A percentile compares a stretch with the other conserved stretches of the same genome.
These are phyloP conservation scores for Rhyacichthys aspro DNA, from an alignment of 2,797 vertebrate species.

Conservation along the genomic window DNA sequence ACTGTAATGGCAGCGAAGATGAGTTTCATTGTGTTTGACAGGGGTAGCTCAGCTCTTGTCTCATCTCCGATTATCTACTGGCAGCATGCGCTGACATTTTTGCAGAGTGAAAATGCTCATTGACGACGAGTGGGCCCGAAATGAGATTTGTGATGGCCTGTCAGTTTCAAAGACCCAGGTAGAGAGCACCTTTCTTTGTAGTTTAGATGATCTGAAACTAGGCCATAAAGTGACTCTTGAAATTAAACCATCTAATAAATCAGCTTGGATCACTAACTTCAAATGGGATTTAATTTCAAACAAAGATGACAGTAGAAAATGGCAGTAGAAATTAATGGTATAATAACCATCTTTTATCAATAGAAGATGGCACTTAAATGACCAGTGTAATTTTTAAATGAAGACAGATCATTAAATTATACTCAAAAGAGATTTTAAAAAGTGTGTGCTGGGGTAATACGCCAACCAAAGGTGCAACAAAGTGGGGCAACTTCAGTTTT, in stretches of 20 bases:
- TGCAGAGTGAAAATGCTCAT: conserved; percentile 57
- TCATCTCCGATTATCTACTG: conserved; percentile 61
- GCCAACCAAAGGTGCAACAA: too few relatives aligned
- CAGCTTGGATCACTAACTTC: conserved; percentile 11
- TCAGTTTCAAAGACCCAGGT: conserved; percentile 58
- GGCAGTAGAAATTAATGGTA: not conserved
- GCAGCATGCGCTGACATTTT: conserved; percentile 58
- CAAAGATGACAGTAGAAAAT: conserved; percentile 1
- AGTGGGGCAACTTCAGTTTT: too few relatives aligned
- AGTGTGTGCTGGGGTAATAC: too few relatives aligned
- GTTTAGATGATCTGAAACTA: conserved; percentile 26
- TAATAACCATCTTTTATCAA: not conserved
- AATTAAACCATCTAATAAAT: conserved; percentile 18
- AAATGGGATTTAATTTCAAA: conserved; percentile 14
- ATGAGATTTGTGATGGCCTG: conserved; percentile 70
- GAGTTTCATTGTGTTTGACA: conserved; percentile 63
- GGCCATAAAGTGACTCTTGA: conserved; percentile 14
- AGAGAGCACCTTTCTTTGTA: conserved; percentile 10
- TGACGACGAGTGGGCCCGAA: conserved; percentile 58
- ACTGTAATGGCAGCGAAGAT: conserved; percentile 43
- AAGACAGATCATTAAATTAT: too few relatives aligned
- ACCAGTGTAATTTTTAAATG: too few relatives aligned
- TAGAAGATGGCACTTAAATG: too few relatives aligned
- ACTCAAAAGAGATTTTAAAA: too few relatives aligned
- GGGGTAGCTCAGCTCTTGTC: conserved; percentile 45